These are phyloP conservation scores for Crotalus horridus DNA, from an alignment of 2,113 vertebrate species.

Conservation along the genomic window DNA sequence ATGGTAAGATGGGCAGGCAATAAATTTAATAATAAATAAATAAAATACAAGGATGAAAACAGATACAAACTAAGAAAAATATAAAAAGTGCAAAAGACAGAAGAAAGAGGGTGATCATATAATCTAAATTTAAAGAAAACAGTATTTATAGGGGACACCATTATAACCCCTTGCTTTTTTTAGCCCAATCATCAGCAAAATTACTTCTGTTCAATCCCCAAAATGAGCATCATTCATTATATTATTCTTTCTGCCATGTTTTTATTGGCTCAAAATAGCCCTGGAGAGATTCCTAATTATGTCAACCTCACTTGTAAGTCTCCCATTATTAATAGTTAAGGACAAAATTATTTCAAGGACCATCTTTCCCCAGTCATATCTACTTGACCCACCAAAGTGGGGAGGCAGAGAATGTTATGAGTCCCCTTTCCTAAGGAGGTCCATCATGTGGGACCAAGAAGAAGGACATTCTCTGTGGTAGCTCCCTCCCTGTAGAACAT, in stretches of 20 bases:
- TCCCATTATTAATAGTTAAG: background rate
- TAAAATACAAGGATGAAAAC: background rate
- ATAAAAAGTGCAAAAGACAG: background rate
- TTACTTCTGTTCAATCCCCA: background rate
- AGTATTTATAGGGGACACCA: background rate
- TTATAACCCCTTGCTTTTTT: background rate
- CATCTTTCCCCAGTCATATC: too few species aligned
- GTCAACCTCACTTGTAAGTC: background rate
- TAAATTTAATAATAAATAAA: background rate
- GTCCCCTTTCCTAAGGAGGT: too few species aligned
- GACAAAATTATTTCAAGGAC: too few species aligned
- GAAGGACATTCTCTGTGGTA: background rate
- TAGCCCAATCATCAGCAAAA: background rate
- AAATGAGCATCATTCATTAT: background rate
- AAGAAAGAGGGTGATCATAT: background rate
- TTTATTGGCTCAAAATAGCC: background rate
- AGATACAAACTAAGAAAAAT: background rate
- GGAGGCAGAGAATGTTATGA: too few species aligned
- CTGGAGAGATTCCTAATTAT: background rate
- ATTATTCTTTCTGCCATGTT: background rate
- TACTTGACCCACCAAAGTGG: too few species aligned
- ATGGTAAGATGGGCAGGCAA: background rate
- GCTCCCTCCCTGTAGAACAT: background rate
- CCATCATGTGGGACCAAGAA: background rate
- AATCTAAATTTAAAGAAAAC: background rate